Conservation (phyloP, 2,113 vertebrate species). For the Corythornis vintsioides region DNA sequence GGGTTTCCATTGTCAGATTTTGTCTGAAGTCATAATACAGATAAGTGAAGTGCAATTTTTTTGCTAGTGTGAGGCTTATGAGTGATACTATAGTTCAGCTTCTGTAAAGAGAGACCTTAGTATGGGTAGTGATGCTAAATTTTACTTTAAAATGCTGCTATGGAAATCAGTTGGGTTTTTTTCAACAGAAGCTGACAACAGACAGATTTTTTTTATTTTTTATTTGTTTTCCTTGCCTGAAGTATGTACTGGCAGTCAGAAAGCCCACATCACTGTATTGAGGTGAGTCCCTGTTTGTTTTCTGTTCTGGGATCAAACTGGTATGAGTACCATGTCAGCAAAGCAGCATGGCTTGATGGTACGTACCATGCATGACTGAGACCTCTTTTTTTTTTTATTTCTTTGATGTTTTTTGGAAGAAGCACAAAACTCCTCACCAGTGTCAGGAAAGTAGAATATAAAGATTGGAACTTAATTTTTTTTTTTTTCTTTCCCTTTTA, state of each 20-base stretch:
- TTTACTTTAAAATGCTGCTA: slow-evolving; percentile 62
- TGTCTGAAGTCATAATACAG: slow-evolving; percentile 67
- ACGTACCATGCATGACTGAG: not conserved
- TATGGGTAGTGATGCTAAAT: slow-evolving; percentile 56
- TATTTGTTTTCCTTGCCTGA: slow-evolving; percentile 23
- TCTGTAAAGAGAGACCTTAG: slow-evolving; percentile 60
- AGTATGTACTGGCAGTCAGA: not conserved
- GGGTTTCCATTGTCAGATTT: slow-evolving; percentile 74
- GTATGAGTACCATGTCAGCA: not conserved
- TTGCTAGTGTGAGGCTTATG: slow-evolving; percentile 67
- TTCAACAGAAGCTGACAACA: not conserved
- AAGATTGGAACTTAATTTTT: not conserved
- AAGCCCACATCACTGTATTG: not conserved
- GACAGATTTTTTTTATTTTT: not conserved
- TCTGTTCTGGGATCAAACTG: not conserved
- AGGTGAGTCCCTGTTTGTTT: slow-evolving; percentile 47
- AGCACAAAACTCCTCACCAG: not conserved
- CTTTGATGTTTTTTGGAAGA: not conserved
- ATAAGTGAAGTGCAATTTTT: slow-evolving; percentile 67
- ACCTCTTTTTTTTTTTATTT: not conserved
- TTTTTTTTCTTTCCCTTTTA: not conserved
- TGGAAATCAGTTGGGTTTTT: not conserved
- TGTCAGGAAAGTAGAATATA: not conserved
- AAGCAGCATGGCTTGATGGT: not conserved
- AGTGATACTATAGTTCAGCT: slow-evolving; percentile 67